Evolutionary conservation across 53 echinoderm and acorn worm genomes (phyloP), one percentile per base, ranked within the genome.

Genomic region (Holothuria scabra): DNA sequence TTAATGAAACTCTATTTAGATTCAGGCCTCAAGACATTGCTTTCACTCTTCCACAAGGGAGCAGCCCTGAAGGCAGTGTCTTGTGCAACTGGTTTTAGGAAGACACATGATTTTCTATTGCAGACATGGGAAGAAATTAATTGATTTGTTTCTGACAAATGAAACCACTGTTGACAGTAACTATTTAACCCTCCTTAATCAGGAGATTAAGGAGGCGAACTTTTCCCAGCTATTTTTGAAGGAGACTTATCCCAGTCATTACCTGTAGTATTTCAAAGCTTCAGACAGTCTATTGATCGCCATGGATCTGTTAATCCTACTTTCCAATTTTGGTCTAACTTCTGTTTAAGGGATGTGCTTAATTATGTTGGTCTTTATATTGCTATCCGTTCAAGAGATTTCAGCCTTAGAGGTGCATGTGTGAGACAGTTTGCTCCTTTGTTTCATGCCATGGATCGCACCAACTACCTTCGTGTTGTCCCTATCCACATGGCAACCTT

Each of bases 1-100:
- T 59, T 85, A 26, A 72, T 85, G 60, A 85, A 85, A 26, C 28
- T 85, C 9, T 85, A 85, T 28, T 49, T 56, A 4, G 85, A 85
- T 85, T 74, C 85, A 26, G 85, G 85, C 13, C 62, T 85, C 28
- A 68, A 83, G 56, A 56, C 32, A 20, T 44, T 83, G 16, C 26
- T 83, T 19, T 57, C 81, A 29, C 60, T 32, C 21, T 80, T 80
- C 58, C 62, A 80, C 60, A 80, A 33, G 20, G 81, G 63, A 62
- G 29, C 29, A 1, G 22, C 25, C 8, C 25, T 29, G 18, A 29
- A 62, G 29, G 63, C 63, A 62, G 63, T 26, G 2, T 62, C 63
- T n/a, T 24, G 76, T 56, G 56, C 76, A 20, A 48, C 76, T 76
- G 76, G 76, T 22, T 76, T 76, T 30, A 56, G 52, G 76, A 76